phyloP scores from a whole-genome alignment of 2,113 vertebrate genomes.

The Clarias magur region DNA sequence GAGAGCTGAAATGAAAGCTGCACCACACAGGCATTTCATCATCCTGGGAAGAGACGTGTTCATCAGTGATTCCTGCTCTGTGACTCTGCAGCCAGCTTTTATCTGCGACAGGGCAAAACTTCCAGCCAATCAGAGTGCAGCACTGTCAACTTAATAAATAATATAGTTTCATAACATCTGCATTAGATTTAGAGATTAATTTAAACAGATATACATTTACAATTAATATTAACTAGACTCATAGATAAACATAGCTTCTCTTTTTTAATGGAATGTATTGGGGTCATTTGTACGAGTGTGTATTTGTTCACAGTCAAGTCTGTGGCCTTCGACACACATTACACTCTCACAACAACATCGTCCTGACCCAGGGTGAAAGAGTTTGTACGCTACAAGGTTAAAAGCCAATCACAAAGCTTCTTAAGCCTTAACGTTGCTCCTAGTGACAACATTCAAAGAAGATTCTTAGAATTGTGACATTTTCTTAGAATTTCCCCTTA shows the following conservation, averaged over 20 bases:
- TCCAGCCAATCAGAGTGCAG: constrained; percentile 38
- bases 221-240: no score
- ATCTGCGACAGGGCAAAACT: neutral
- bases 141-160: constrained; percentile 49
- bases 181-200: neutral
- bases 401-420: neutral
- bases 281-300: neutral
- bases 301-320: neutral
- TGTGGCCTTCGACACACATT: constrained; percentile 1
- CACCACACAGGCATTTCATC: constrained; percentile 42
- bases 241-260: neutral
- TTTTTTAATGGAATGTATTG: neutral
- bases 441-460: no score
- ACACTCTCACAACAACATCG: neutral
- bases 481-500: no score
- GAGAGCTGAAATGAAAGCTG: neutral
- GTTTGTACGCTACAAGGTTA: neutral
- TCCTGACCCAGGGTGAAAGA: neutral
- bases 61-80: constrained; percentile 4
- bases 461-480: no score
- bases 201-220: neutral
- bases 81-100: constrained; percentile 8
- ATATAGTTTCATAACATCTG: constrained; percentile 19
- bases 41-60: constrained; percentile 1
- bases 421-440: no score